Conservation (phyloP, 1,140 invertebrate genomes). For the Monomorium pharaonis region DNA sequence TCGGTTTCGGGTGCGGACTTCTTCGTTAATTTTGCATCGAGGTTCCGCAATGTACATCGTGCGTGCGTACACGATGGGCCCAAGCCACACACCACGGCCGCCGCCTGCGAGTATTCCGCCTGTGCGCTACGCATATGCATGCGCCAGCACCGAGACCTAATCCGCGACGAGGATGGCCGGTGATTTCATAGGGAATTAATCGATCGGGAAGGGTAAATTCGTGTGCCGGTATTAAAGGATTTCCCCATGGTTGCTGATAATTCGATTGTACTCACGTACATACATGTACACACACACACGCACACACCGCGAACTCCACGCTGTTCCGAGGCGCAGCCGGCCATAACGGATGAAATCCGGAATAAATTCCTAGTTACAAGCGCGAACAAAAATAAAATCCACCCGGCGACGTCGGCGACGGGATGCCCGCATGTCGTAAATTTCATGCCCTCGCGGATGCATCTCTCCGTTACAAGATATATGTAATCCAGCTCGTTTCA, state of each 20-base stretch:
- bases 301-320: slow-evolving; percentile 31
- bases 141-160: slow-evolving; percentile 56
- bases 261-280: slow-evolving; percentile 71
- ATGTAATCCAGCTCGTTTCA: slow-evolving; percentile 47
- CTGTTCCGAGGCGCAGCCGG: slow-evolving; percentile 50
- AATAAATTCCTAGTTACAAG: slow-evolving; percentile 68
- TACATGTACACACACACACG: slow-evolving; percentile 18
- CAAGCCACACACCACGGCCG: background rate
- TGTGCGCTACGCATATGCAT: background rate
- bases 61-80: too few relatives aligned
- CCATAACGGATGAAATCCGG: slow-evolving; percentile 70
- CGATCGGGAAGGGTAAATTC: slow-evolving; percentile 71
- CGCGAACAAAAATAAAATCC: slow-evolving; percentile 61
- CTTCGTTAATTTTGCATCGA: slow-evolving; percentile 72
- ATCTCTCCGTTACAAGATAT: slow-evolving; percentile 44
- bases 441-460: slow-evolving; percentile 51
- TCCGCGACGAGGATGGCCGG: slow-evolving; percentile 67
- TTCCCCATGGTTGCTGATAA: slow-evolving; percentile 74
- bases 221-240: slow-evolving; percentile 73
- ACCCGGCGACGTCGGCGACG: background rate
- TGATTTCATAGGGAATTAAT: slow-evolving; percentile 76
- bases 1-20: slow-evolving; percentile 43
- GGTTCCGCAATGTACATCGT: slow-evolving; percentile 31
- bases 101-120: background rate
- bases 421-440: slow-evolving; percentile 42